Evolutionary conservation across 2,113 vertebrate genomes (phyloP), one percentile per base, ranked within the genome.

Genomic region (Carlito syrichta): DNA sequence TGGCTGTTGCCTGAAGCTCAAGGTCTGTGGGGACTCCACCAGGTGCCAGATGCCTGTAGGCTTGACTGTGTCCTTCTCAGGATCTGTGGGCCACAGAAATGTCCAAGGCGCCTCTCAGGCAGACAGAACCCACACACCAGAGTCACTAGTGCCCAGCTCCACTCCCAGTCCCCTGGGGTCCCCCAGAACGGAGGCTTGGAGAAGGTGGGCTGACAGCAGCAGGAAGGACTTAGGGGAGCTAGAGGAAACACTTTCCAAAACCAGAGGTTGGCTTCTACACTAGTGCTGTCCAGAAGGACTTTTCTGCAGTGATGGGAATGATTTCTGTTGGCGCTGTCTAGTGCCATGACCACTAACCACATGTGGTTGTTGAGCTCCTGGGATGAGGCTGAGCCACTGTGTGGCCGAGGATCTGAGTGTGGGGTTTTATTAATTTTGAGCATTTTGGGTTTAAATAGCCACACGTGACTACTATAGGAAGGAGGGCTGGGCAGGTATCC

Each of bases 291-390:
- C 74, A 25, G 20, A 63, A 25, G n/a, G 32, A n/a, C 63, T 60
- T 45, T 35, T 40, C 89, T 43, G 5, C 38, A 4, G 4, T 2
- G 63, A 63, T 6, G 17, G n/a, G 30, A 69, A 12, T 76, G 35
- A 16, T 71, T 48, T 60, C 3, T 23, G 25, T 25, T 62, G 3
- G 22, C 16, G 1, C 20, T 40, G 5, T 58, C 35, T 6, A 13
- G 2, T 30, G 1, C 0, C 7, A 6, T n/a, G 32, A 54, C 30
- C 3, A 0, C 32, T 12, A 22, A 48, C 27, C 54, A 0, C 0
- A 7, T 17, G 35, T 45, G 40, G 62, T 38, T 23, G 0, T 9
- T 32, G 85, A 86, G 32, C 20, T 2, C n/a, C 0, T 52, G 85
- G 66, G 38, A n/a, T 3, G 35, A n/a, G 43, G 40, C 82, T 48